These are phyloP conservation scores for Coronaproctus castanopsis DNA, from an alignment of 2,888 invertebrate species.

Conservation along the genomic window DNA sequence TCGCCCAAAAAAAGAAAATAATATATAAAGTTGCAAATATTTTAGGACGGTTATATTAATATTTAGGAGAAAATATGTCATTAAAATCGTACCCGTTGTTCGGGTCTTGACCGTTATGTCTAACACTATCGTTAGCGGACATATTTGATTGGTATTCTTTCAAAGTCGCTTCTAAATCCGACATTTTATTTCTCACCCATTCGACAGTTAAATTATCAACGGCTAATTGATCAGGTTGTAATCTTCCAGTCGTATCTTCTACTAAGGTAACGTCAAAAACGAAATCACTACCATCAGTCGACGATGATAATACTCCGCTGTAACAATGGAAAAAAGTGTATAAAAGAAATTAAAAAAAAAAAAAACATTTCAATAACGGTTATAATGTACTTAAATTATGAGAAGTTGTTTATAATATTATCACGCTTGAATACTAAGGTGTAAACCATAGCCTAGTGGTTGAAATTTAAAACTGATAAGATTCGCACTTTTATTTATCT, in stretches of 20 bases:
- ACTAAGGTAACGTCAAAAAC: slow-evolving; percentile 72
- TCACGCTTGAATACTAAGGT: too few relatives aligned
- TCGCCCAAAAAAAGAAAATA: too few relatives aligned
- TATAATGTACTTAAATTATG: too few relatives aligned
- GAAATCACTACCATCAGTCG: slow-evolving; percentile 45
- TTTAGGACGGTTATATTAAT: too few relatives aligned
- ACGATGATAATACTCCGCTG: not conserved
- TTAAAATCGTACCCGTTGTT: not conserved
- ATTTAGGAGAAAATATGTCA: too few relatives aligned
- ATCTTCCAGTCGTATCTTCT: slow-evolving; percentile 69
- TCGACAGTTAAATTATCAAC: slow-evolving; percentile 85
- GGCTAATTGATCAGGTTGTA: slow-evolving; percentile 67
- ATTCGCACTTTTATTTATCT: not conserved
- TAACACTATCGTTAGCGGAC: slow-evolving; percentile 25
- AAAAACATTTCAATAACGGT: not conserved
- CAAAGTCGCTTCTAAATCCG: slow-evolving; percentile 55
- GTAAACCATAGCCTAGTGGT: too few relatives aligned
- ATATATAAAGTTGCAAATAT: too few relatives aligned
- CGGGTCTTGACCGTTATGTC: not conserved
- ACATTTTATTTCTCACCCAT: slow-evolving; percentile 58
- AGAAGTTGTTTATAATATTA: too few relatives aligned
- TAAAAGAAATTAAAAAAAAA: not conserved
- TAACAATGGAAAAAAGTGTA: not conserved
- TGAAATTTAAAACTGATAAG: not conserved
- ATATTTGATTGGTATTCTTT: slow-evolving; percentile 57